A percentile compares a stretch with the other conserved stretches of the same genome.
These are phyloP conservation scores for Cephus rjabovi DNA, from an alignment of 2,888 invertebrate species.

Conservation along the genomic window DNA sequence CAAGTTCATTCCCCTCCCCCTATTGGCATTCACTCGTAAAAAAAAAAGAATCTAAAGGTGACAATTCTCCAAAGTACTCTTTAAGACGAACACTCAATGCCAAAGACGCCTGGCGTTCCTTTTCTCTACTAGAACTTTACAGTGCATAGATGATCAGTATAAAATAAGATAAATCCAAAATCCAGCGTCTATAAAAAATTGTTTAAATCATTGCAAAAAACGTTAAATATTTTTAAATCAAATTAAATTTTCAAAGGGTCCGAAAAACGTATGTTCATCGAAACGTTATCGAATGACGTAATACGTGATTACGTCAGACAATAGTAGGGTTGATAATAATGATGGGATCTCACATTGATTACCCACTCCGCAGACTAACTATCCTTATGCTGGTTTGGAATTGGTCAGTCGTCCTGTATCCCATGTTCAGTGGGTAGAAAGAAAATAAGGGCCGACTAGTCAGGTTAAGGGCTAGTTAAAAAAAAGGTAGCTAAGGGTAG, in stretches of 20 bases:
- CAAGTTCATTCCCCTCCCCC: slow-evolving; percentile 57
- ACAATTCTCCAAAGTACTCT: neutral
- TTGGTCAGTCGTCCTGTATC: neutral
- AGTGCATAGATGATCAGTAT: neutral
- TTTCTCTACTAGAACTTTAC: neutral
- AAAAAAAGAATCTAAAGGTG: neutral
- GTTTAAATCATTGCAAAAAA: neutral
- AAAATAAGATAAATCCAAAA: neutral
- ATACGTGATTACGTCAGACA: neutral
- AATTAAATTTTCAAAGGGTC: neutral
- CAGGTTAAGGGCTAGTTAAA: neutral
- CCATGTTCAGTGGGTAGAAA: neutral
- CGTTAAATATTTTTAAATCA: neutral
- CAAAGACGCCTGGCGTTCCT: neutral
- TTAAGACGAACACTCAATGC: neutral
- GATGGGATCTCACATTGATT: neutral
- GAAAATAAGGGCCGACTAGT: neutral
- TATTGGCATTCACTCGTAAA: slow-evolving; percentile 53
- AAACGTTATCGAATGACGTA: neutral
- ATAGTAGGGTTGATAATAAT: neutral
- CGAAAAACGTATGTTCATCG: neutral
- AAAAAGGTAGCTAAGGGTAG: neutral
- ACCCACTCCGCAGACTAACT: neutral
- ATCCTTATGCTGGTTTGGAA: neutral
- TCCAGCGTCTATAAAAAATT: neutral